Evolutionary conservation across 1,140 invertebrate genomes (phyloP), one percentile per base, ranked within the genome.

Genomic region (Diachasmimorpha longicaudata): DNA sequence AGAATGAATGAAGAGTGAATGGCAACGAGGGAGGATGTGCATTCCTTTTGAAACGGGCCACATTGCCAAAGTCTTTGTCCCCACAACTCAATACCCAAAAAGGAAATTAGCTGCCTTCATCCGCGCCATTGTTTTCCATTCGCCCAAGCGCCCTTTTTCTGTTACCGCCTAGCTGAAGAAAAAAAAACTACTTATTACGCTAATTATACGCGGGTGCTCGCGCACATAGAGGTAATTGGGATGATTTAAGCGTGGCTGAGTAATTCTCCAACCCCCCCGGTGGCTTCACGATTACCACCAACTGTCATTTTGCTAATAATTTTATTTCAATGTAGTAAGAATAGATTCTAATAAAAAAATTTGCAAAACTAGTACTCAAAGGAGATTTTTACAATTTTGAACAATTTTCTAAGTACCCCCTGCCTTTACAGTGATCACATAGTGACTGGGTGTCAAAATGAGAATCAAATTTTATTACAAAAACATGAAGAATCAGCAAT

Each of bases 101-200:
- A 58, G 68, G 66, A 79, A 79, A 79, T 79, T 79, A 79, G 78
- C 78, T 79, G 72, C 72, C 75, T 74, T 79, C 70, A 72, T 73
- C 72, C 67, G 70, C 37, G 48, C 81, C 82, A 85, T 86, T 82
- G 75, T 79, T 79, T 79, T 77, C 75, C 58, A 76, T 42, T 63
- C 70, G 37, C 71, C 36, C 75, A 44, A 63, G 75, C 63, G 52
- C 74, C 70, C 74, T 71, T 76, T 55, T 78, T 79, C 73, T 70
- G 52, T 73, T 75, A 76, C 67, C 70, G 52, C 21, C 74, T 67
- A 19, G 68, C 16, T 36, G 72, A 66, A 63, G 11, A 44, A 63
- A 75, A 88, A 88, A 87, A 88, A 87, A 87, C 86, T 86, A 85
- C 85, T 88, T 88, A 88, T 88, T 88, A 88, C 86, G 86, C 86